Conservation (phyloP, 1,140 invertebrate genomes). For the Eumaeus atala region DNA sequence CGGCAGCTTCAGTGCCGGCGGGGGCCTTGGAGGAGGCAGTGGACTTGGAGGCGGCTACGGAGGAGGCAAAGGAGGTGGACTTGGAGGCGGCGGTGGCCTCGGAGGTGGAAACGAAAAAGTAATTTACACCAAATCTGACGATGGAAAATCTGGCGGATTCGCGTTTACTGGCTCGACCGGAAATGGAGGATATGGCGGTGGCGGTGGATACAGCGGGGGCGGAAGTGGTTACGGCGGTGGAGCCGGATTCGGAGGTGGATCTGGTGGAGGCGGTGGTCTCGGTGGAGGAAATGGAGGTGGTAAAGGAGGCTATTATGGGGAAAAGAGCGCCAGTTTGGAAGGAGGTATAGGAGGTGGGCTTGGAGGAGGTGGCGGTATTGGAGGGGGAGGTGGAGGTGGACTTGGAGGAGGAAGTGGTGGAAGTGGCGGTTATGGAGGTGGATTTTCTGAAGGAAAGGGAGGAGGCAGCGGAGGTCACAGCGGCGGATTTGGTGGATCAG, state of each 20-base stretch:
- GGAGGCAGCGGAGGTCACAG: constrained; percentile 20
- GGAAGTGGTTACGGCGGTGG: constrained; percentile 22
- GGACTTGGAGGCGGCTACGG: constrained; percentile 30
- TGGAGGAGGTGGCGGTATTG: constrained; percentile 21
- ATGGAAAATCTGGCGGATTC: constrained; percentile 50
- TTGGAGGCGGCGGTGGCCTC: constrained; percentile 27
- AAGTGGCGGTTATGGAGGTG: constrained; percentile 15
- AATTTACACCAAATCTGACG: constrained; percentile 38
- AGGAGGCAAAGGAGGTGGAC: constrained; percentile 30
- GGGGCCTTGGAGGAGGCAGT: constrained; percentile 24
- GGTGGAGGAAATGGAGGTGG: constrained; percentile 22
- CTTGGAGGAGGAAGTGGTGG: constrained; percentile 19
- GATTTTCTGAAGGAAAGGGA: constrained; percentile 13
- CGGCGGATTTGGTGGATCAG: constrained; percentile 19
- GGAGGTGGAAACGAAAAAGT: constrained; percentile 34
- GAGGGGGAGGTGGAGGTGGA: constrained; percentile 22
- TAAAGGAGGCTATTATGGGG: constrained; percentile 21
- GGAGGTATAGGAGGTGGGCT: constrained; percentile 19
- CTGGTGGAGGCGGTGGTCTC: constrained; percentile 17
- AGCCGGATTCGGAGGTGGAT: constrained; percentile 16
- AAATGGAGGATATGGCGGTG: constrained; percentile 30
- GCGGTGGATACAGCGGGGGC: constrained; percentile 28
- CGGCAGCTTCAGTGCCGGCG: constrained; percentile 23
- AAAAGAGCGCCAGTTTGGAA: constrained; percentile 22
- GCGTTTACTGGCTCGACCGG: constrained; percentile 37